Percentiles rank a stretch among this genome's conserved stretches.
Conservation (phyloP, 2,797 vertebrate species). For the Amblyopsis hoosieri region DNA sequence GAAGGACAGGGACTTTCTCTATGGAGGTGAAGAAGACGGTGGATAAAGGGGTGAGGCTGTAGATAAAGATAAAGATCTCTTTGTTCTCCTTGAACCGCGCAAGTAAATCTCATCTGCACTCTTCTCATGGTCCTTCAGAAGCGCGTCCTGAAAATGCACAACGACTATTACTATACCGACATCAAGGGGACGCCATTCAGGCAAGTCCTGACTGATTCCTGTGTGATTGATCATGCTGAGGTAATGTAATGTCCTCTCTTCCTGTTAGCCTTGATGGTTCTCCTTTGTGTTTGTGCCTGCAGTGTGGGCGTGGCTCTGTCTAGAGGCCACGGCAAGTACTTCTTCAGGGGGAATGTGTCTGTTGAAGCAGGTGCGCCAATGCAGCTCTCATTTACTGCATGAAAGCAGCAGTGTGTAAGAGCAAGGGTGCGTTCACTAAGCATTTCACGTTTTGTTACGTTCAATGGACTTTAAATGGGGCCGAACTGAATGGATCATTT, state of each 20-base stretch:
- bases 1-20: conserved; percentile 94
- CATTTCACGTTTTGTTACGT: no score
- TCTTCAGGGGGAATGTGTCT: conserved; percentile 96
- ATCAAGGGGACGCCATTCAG: conserved; percentile 99
- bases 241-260: no score
- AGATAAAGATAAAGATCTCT: conserved; percentile 30
- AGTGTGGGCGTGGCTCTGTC: conserved; percentile 96
- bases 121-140: conserved; percentile 78
- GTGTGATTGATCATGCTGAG: not conserved
- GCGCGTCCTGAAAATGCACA: conserved; percentile 96
- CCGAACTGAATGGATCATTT: no score
- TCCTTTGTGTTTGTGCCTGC: conserved; percentile 33
- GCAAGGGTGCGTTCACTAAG: no score
- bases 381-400: not conserved
- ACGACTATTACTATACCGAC: conserved; percentile 99
- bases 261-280: not conserved
- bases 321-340: conserved; percentile 95
- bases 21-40: conserved; percentile 99
- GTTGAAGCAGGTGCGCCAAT: conserved; percentile 87
- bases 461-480: no score
- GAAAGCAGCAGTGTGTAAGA: not conserved
- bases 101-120: conserved; percentile 17
- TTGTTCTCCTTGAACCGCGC: conserved; percentile 6
- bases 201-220: conserved; percentile 42
- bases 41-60: conserved; percentile 91